Conservation (phyloP, 2,888 invertebrate genomes). For the Eupsilia transversa region DNA sequence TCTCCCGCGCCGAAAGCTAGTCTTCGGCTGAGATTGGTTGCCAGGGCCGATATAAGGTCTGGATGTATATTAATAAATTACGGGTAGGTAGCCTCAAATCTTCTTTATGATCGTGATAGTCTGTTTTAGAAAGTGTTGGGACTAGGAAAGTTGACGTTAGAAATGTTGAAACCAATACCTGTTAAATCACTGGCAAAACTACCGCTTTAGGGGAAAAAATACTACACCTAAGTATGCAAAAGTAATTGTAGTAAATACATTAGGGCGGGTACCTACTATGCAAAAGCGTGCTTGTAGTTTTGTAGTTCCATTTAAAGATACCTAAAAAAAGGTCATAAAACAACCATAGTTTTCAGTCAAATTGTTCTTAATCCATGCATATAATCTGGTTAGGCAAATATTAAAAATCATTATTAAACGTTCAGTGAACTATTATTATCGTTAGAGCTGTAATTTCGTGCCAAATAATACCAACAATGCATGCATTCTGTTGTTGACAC, state of each 20-base stretch:
- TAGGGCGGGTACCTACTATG: too few relatives aligned
- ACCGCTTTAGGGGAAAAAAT: background rate
- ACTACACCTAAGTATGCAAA: too few relatives aligned
- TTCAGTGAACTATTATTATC: slow-evolving; percentile 20
- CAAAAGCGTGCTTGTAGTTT: background rate
- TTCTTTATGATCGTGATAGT: slow-evolving; percentile 5
- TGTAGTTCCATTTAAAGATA: background rate
- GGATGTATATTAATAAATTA: slow-evolving; percentile 10
- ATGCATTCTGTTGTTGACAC: slow-evolving; percentile 36
- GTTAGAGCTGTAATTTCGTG: background rate
- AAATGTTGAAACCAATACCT: background rate
- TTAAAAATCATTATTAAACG: slow-evolving; percentile 8
- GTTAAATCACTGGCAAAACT: background rate
- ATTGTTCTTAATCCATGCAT: background rate
- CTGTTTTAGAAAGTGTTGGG: background rate
- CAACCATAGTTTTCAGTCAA: background rate
- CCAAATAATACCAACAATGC: slow-evolving; percentile 13
- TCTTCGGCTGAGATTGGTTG: background rate
- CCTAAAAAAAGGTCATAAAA: background rate
- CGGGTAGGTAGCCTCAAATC: background rate
- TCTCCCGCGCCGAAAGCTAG: background rate
- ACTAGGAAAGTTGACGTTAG: background rate
- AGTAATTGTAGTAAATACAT: too few relatives aligned
- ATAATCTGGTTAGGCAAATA: slow-evolving; percentile 3
- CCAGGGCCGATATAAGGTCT: background rate